These are phyloP conservation scores for Actinemys pallida DNA, from an alignment of 2,113 vertebrate species.

Conservation along the genomic window DNA sequence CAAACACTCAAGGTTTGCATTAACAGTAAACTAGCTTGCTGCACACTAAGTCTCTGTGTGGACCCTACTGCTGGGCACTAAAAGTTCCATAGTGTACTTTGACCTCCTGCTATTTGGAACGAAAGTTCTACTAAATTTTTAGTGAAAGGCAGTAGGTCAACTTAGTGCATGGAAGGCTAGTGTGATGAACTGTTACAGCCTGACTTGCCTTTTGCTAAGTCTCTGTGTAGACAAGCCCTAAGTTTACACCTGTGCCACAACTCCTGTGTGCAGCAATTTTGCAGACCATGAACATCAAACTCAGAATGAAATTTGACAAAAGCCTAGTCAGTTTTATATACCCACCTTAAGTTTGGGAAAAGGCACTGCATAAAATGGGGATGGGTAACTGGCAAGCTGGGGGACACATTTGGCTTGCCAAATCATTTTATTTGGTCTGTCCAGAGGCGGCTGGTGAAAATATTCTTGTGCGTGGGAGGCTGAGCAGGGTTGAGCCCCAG, in stretches of 20 bases:
- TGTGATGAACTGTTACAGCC: background rate
- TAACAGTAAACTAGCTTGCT: background rate
- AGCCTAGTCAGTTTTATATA: background rate
- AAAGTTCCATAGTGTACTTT: background rate
- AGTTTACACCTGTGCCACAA: background rate
- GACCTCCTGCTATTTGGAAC: background rate
- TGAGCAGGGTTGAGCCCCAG: background rate
- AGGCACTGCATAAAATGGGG: background rate
- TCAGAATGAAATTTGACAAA: conserved; percentile 30
- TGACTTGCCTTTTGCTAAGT: background rate
- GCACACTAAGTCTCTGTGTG: background rate
- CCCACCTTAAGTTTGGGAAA: conserved; percentile 10
- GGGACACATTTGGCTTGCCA: too few relatives aligned
- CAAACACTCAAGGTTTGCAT: background rate
- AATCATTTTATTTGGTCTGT: background rate
- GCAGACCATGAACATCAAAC: conserved; percentile 17
- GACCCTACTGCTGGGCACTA: background rate
- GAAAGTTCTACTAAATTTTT: background rate
- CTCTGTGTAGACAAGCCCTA: background rate
- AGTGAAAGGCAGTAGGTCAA: background rate
- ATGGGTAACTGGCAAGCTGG: background rate
- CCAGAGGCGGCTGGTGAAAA: background rate
- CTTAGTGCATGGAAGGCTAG: background rate
- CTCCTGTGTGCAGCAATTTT: conserved; percentile 20
- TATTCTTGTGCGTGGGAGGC: background rate